These are phyloP conservation scores for Electrophaes corylata DNA, from an alignment of 2,888 invertebrate species.

Conservation along the genomic window DNA sequence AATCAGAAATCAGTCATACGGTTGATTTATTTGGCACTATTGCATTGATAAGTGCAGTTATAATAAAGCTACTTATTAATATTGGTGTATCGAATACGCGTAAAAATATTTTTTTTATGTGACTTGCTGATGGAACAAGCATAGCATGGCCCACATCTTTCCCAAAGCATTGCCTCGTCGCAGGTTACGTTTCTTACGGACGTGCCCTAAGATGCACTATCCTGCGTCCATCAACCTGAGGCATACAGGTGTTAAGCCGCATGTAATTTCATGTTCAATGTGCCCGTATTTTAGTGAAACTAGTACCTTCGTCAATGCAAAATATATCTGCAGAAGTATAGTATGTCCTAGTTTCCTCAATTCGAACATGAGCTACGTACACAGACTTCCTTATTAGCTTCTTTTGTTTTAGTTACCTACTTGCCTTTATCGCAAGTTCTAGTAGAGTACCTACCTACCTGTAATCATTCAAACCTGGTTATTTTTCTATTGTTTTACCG, in stretches of 20 bases:
- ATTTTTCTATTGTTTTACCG: not conserved
- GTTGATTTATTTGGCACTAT: slow-evolving; percentile 1
- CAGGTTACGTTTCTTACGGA: no score
- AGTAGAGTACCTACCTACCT: not conserved
- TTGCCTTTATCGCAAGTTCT: not conserved
- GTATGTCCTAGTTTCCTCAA: not conserved
- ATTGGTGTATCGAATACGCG: not conserved
- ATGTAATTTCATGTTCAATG: no score
- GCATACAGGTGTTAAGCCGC: no score
- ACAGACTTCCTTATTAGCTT: not conserved
- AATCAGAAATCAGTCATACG: not conserved
- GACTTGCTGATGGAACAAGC: no score
- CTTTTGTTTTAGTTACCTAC: not conserved
- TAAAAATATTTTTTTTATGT: not conserved
- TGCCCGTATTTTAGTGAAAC: no score
- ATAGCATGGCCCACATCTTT: no score
- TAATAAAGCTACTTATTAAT: not conserved
- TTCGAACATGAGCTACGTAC: not conserved
- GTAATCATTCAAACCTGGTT: not conserved
- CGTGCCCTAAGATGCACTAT: no score
- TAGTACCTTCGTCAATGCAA: no score
- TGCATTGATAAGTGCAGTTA: not conserved
- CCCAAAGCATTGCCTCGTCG: no score
- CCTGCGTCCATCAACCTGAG: no score
- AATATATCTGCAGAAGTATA: no score